Evolutionary conservation across 1,140 invertebrate species (phyloP), one percentile per base, ranked within the genome.

Genomic region (Micrasema minimum): DNA sequence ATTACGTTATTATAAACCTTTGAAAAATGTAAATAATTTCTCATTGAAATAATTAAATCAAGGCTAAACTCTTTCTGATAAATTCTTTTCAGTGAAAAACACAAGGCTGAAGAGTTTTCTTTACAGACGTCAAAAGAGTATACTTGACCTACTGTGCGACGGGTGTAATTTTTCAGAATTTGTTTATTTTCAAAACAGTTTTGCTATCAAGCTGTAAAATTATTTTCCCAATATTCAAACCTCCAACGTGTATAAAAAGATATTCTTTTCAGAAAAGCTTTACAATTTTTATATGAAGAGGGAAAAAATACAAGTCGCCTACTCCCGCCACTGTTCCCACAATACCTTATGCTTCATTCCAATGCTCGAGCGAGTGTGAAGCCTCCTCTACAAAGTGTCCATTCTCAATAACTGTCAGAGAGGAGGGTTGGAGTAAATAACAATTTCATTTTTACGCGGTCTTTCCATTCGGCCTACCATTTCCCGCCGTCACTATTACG

Each of bases 221-320:
- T 35, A 1, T 38, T 57, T 57, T 57, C 53, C 31, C 31, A 45
- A 62, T 62, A 45, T 20, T 41, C 57, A 22, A 11, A 23, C 41
- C 7, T n/a, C 38, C 38, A 23, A 45, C 38, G 38, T 18, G 20
- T 51, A 50, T n/a, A 18, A 45, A 23, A 62, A 45, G 45, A 62
- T 62, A 62, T 62, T 9, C 57, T 45, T 62, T 37, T 26, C 14
- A 11, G 23, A 62, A 61, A 62, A 45, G 41, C 57, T 62, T 62
- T 62, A 62, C 57, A 62, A 62, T 43, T 62, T 62, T 62, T 43
- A 45, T 65, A 50, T 65, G 62, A 65, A 65, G 62, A 50, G 62
- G 23, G 14, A 43, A 41, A 31, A 65, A 65, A 65, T 65, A 65
- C 31, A 16, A 18, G 12, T 50, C 62, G 22, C 59, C 59, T 23